Base-by-base conservation (phyloP, 2,113 vertebrate genomes). In the Pteruthius melanotis region DNA sequence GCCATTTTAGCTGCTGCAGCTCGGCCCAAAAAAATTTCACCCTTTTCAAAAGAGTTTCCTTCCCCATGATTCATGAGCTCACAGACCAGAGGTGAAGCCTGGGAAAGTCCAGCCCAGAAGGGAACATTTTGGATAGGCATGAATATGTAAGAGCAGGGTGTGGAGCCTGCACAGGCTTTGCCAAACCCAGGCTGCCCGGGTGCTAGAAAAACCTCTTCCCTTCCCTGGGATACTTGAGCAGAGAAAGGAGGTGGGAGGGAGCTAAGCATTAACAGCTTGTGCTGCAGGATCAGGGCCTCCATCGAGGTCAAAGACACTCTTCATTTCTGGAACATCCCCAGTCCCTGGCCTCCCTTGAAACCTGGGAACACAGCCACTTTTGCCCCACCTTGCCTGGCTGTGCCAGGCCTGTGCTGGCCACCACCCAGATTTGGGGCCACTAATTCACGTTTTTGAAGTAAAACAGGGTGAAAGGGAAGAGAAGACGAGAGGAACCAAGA, bases 361-460 rank as follows among this genome's bases (percentile, higher is more conserved):
- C 89, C 97, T 95, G 96, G 97, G 97, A 97, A 96, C 92, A 24
- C 49, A 80, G 96, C 97, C 97, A 96, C 96, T 93, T 97, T 98
- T 96, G 96, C 97, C 96, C 98, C 98, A 97, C 98, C 98, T 97
- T 97, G 91, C 94, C 75, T 39, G 83, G 88, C 78, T 23, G 45
- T 96, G 95, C 96, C 96, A 94, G 97, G 94, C 94, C 96, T 94
- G 80, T 59, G 20, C 90, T 97, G 96, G 96, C 88, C 69, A 83
- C 59, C 65, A 54, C 69, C 96, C 95, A 96, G 74, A 42, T 75
- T 75, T 87, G 82, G 63, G 90, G 96, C 95, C 95, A 87, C 75
- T 54, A 37, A 70, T 87, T 93, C 78, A 89, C 44, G 69, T 90
- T 89, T 84, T 56, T 60, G 33, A 79, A 92, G 52, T 47, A 61